These are phyloP conservation scores for Oceanodroma tethys DNA, from an alignment of 2,113 vertebrate genomes.

Conservation along the genomic window DNA sequence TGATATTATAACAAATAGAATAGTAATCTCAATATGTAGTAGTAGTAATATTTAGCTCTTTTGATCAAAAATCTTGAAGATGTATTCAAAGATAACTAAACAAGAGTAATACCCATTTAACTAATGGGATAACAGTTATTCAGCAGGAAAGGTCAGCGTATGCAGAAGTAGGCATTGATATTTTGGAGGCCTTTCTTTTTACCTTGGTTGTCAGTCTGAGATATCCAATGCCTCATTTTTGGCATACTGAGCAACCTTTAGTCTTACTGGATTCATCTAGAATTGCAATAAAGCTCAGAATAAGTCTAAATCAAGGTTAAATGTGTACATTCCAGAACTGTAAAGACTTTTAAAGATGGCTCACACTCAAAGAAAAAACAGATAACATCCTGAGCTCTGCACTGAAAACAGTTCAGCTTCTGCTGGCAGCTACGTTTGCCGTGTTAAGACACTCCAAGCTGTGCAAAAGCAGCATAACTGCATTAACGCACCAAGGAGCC, in stretches of 20 bases:
- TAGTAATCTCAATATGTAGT: neutral
- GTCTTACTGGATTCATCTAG: neutral
- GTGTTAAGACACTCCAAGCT: neutral
- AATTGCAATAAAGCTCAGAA: neutral
- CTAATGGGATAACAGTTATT: neutral
- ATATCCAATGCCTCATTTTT: neutral
- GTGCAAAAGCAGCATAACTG: neutral
- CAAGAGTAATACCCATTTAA: neutral
- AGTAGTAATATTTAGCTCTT: neutral
- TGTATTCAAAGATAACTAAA: neutral
- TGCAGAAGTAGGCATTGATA: neutral
- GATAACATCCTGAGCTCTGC: neutral
- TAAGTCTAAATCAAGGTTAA: neutral
- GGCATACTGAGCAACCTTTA: neutral
- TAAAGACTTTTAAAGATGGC: neutral
- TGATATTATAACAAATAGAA: neutral
- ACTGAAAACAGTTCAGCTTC: neutral
- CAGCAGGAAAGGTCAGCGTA: neutral
- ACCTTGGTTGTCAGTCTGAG: neutral
- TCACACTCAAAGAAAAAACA: neutral
- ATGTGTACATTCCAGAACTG: neutral
- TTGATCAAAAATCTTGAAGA: neutral
- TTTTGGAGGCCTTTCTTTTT: neutral
- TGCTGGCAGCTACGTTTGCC: neutral
- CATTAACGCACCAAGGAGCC: neutral